A percentile compares a stretch with the other conserved stretches of the same genome.
phyloP scores from a whole-genome alignment of 1,140 invertebrate species.

The Triops longicaudatus region DNA sequence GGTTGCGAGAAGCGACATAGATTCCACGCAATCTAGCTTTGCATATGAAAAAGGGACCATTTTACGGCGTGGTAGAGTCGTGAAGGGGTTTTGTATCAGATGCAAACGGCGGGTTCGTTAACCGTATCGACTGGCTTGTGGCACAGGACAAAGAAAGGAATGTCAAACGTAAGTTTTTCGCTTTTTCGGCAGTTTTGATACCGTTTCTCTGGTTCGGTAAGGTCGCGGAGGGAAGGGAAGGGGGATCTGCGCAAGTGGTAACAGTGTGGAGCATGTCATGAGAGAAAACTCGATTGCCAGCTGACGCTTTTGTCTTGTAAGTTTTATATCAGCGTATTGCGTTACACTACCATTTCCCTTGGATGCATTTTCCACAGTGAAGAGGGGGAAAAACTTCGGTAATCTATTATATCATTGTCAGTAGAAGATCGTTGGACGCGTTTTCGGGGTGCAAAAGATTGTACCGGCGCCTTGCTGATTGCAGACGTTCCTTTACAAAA shows the following conservation, averaged over 20 bases:
- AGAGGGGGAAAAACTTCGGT: background rate
- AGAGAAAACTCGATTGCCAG: conserved; percentile 1
- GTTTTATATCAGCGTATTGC: background rate
- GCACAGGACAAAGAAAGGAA: too few species aligned
- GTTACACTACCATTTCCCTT: background rate
- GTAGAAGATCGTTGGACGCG: background rate
- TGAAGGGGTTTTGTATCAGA: too few species aligned
- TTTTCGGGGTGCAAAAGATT: too few species aligned
- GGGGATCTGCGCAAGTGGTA: background rate
- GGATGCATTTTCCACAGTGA: background rate
- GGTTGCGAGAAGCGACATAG: too few species aligned
- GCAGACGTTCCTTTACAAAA: background rate
- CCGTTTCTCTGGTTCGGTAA: background rate
- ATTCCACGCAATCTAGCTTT: too few species aligned
- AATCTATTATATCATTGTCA: background rate
- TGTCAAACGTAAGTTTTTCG: too few species aligned
- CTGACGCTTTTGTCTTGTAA: conserved; percentile 1
- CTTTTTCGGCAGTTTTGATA: background rate
- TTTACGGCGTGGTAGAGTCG: too few species aligned
- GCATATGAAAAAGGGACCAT: too few species aligned
- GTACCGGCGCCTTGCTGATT: too few species aligned
- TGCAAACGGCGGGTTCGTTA: too few species aligned
- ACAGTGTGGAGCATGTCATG: background rate
- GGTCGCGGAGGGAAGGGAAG: too few species aligned
- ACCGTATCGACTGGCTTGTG: too few species aligned